Base-by-base conservation (phyloP, 2,888 invertebrate species). In the Hydrotaea cyrtoneurina region DNA sequence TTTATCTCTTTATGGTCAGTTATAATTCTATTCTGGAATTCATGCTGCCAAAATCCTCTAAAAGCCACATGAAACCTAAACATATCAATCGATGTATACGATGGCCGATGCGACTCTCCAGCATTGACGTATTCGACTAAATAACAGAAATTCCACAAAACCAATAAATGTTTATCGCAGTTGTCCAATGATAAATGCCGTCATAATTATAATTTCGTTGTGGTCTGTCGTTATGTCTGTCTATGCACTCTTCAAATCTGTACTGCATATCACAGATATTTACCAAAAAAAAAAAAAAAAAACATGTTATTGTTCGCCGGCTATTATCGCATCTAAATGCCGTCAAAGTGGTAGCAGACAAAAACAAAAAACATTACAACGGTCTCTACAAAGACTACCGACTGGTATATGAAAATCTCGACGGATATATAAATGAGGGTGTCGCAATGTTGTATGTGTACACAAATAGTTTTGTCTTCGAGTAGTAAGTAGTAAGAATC, bases 351-450 rank as follows among this genome's bases (percentile, higher is more conserved):
- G 13, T 50, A 50, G 50, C 50, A 50, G n/a, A 50, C 13, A 50
- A 50, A 13, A 50, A 50, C 7, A 50, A 50, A 21, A 55, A 55
- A 19, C 21, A 55, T 55, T 17, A 50, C 15, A 50, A 50, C 50
- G n/a, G 7, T 50, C n/a, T 1, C n/a, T n/a, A 50, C n/a, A 23
- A 55, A 55, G 8, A 11, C 21, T 5, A 21, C 23, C 21, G n/a
- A 21, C 19, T 11, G 13, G 39, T 39, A 10, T 8, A 1, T 59
- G 26, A 10, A 59, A 59, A 23, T 15, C 13, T 1, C 8, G 43
- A 69, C 46, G 15, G 23, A 19, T 23, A 69, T 69, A 46, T 69
- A 69, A 46, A 66, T 46, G 69, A 69, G 13, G 69, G 1, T 21
- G 23, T 13, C 4, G 13, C 21, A 0, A 3, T 23, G 46, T 15